These are phyloP conservation scores for Sceloporus undulatus DNA, from an alignment of 2,113 vertebrate genomes.

Conservation along the genomic window DNA sequence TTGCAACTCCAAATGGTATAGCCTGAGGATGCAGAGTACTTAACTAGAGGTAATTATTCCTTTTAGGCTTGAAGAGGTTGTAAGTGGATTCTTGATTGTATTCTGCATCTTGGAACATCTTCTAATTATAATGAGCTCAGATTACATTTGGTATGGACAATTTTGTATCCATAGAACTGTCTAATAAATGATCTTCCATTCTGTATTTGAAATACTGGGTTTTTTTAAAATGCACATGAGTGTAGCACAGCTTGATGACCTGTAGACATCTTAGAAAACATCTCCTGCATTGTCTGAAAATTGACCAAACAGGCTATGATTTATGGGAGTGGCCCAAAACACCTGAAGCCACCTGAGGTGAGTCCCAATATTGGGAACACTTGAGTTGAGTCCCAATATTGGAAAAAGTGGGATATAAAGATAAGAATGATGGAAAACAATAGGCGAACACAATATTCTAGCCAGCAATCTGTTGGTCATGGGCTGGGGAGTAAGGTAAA, in stretches of 20 bases:
- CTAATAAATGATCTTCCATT: conserved; percentile 7
- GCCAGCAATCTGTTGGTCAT: neutral
- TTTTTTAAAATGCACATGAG: neutral
- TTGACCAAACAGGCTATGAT: neutral
- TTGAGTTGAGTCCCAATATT: too few relatives aligned
- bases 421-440: neutral
- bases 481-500: neutral
- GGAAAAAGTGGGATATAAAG: neutral
- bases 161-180: conserved; percentile 1
- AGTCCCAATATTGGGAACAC: too few relatives aligned
- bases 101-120: conserved; percentile 2
- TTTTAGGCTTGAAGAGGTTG: conserved; percentile 29
- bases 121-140: conserved; percentile 38
- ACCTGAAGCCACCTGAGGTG: neutral
- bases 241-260: neutral
- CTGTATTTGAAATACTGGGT: neutral
- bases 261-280: neutral
- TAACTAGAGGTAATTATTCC: neutral
- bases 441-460: neutral
- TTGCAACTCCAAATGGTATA: conserved; percentile 7
- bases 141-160: conserved; percentile 12
- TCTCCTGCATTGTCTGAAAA: neutral
- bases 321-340: neutral
- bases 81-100: conserved; percentile 37
- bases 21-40: neutral